Base-by-base conservation (phyloP, 2,888 invertebrate genomes). In the Apomyelois bistriatella region DNA sequence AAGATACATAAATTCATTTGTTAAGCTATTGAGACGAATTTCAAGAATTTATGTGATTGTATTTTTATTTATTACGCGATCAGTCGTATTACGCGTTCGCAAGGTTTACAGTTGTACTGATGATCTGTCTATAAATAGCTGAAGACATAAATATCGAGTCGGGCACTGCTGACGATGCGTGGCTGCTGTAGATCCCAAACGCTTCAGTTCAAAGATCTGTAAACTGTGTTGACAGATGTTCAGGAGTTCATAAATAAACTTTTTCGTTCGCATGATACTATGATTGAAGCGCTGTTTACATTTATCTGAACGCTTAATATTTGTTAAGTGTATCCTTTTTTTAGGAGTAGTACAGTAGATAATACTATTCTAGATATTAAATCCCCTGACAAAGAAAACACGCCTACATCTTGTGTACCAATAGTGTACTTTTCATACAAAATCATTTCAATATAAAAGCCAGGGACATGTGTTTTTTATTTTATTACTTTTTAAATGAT, bases 211-310 rank as follows among this genome's bases (percentile, higher is more conserved):
- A 54, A 50, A 58, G 57, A 62, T 58, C 58, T 59, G 58, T 61
- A 53, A 62, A 59, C 58, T 69, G 64, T 68, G 70, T 70, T 68
- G 76, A 77, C 72, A 72, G 72, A 65, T 59, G 63, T 58, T 61
- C 56, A 59, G 63, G 59, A 52, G 53, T 47, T 30, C 48, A 57
- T 74, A 71, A 73, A 76, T 71, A 71, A 46, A 48, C 36, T 48
- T 54, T 56, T 61, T 47, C 30, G 56, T 62, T 22, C 52, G 50
- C 55, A 55, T 52, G 53, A 54, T 48, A 43, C 48, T 58, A 48
- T 62, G 70, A 72, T 66, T 68, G 71, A 72, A 70, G 62, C 58
- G 55, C 61, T 68, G 68, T 74, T 71, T 72, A 57, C 16, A 3
- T 15, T 40, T 62, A 62, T 53, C 22, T 6, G 35, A 42, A 42